Conservation (phyloP, 2,888 invertebrate species). For the Trypoxylon attenuatum region DNA sequence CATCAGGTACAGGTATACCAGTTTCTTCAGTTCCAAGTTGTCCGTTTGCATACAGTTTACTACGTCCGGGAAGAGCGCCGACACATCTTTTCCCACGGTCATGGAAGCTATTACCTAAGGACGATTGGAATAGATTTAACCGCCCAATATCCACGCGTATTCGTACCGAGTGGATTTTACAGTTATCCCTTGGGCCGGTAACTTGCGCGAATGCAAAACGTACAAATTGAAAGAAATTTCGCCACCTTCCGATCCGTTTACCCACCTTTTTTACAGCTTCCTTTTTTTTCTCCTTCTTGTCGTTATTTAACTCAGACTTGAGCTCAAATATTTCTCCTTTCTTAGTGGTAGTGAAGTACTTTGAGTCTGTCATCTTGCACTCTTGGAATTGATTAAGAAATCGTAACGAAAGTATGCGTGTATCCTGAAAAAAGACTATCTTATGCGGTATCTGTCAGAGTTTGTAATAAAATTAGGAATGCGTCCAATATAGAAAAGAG, state of each 20-base stretch:
- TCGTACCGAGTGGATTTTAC: no score
- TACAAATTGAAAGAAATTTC: neutral
- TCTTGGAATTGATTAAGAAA: neutral
- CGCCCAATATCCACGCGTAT: no score
- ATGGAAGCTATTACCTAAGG: slow-evolving; percentile 97
- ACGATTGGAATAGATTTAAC: slow-evolving; percentile 14
- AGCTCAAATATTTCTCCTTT: slow-evolving; percentile 99
- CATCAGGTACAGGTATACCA: slow-evolving; percentile 99
- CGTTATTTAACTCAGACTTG: slow-evolving; percentile 98
- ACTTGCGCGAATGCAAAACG: neutral
- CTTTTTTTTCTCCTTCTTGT: slow-evolving; percentile 99
- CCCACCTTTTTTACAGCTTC: slow-evolving; percentile 99
- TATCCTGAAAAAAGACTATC: slow-evolving; percentile 14
- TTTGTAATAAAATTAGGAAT: slow-evolving; percentile 43
- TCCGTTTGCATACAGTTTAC: slow-evolving; percentile 99
- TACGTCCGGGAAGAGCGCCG: slow-evolving; percentile 98
- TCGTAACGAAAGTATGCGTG: neutral
- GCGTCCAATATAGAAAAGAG: slow-evolving; percentile 47
- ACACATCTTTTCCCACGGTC: slow-evolving; percentile 99
- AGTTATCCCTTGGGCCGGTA: no score
- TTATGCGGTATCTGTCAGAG: slow-evolving; percentile 1
- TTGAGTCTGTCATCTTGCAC: slow-evolving; percentile 95
- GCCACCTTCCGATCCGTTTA: neutral
- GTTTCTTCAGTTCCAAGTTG: slow-evolving; percentile 97
- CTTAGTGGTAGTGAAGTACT: slow-evolving; percentile 99